Base-by-base conservation (phyloP, 2,113 vertebrate genomes). In the Pygoscelis antarcticus region DNA sequence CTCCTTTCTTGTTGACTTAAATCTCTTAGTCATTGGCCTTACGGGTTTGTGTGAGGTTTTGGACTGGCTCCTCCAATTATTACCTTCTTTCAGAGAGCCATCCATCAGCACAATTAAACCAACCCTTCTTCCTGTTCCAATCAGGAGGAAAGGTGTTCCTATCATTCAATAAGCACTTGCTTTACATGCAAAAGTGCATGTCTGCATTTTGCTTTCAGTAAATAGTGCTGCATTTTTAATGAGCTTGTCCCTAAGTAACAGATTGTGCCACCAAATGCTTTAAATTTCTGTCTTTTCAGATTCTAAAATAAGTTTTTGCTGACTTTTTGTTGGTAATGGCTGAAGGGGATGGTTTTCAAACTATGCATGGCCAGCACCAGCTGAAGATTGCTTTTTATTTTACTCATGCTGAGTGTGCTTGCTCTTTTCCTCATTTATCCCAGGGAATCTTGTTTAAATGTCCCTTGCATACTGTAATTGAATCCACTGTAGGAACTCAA, bases 261-360 rank as follows among this genome's bases (percentile, higher is more conserved):
- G 68, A 90, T 93, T 75, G 82, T 81, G 77, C 74, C 30, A 3
- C 80, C 78, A 83, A 93, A 89, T 91, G 80, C 80, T 93, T 94
- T 87, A 85, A 93, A 82, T 86, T 68, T 80, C 52, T 77, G 29
- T 90, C 79, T 96, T 95, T 97, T 96, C 86, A 93, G 64, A 80
- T 89, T 87, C 93, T 92, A 80, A 96, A 95, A 90, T 93, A 96
- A 93, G 92, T 89, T 82, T 97, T 95, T 96, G 96, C 91, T 96
- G 96, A 96, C 93, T 96, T 96, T 87, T 91, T 83, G 88, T 94
- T 96, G 90, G 47, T 95, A 88, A 87, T 86, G 86, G 90, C 90
- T 92, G 79, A 93, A 89, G 91, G 68, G 87, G 65, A 65, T 83
- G 80, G 79, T 90, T 96, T 96, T 91, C 92, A 96, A 96, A 97